Base-by-base conservation (phyloP, 2,113 vertebrate species). In the Accipiter cooperii region DNA sequence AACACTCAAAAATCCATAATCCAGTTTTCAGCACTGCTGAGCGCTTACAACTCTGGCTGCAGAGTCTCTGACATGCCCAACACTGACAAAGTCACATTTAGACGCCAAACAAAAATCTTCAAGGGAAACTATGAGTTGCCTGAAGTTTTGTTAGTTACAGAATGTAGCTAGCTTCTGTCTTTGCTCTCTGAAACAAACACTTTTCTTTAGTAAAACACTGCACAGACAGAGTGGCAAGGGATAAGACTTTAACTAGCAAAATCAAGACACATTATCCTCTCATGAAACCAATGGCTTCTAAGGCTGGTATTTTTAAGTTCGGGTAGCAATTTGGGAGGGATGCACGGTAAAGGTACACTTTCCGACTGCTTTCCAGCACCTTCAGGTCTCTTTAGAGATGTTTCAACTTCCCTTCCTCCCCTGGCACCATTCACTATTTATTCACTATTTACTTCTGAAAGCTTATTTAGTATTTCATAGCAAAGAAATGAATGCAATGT, bases 401-500 rank as follows among this genome's bases (percentile, higher is more conserved):
- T 34, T 65, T 69, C 46, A 54, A 1, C 26, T 28, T 52, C 77
- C 46, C 44, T 33, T 55, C 17, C 20, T 75, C 24, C 66, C 51
- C 44, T 19, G 34, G 52, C 36, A 68, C 47, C 34, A 12, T 20
- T 49, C 66, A 29, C 24, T 46, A 5, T 31, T 40, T 13, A 13
- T 17, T 40, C 66, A 29, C 24, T 40, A 6, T 31, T 40, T 13
- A 13, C 34, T n/a, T 42, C 12, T 9, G 42, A 75, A 42, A 75
- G 44, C 18, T 54, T 12, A 11, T 5, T 33, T 5, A 29, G 40
- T 24, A 13, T 52, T 61, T 66, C 63, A 42, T 4, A 61, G 57
- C 46, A 64, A 33, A 65, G 47, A 38, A 40, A n/a, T 0, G 4
- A 47, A 54, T 3, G 31, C 49, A 46, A 8, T 0, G 3, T 6